These are phyloP conservation scores for Ornithoptera priamus DNA, from an alignment of 2,888 invertebrate species.

Conservation along the genomic window DNA sequence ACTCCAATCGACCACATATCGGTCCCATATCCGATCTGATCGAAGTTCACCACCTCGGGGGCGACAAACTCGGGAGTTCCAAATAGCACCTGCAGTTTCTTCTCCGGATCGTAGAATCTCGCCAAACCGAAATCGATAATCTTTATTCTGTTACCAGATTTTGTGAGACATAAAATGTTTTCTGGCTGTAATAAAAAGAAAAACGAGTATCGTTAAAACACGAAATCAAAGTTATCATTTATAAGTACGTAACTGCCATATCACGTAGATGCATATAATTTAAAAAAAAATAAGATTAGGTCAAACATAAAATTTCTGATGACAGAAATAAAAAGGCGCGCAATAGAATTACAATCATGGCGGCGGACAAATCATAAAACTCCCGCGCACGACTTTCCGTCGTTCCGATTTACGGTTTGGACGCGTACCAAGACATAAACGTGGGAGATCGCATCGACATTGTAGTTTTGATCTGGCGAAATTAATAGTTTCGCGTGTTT, in stretches of 20 bases:
- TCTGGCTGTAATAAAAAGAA: slow-evolving; percentile 86
- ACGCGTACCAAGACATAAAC: slow-evolving; percentile 52
- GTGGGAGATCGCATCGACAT: slow-evolving; percentile 31
- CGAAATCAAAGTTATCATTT: background rate
- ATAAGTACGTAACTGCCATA: background rate
- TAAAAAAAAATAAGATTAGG: background rate
- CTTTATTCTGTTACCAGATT: slow-evolving; percentile 98
- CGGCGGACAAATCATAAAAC: slow-evolving; percentile 56
- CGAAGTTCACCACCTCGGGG: slow-evolving; percentile 99
- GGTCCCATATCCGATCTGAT: slow-evolving; percentile 95
- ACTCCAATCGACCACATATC: slow-evolving; percentile 99
- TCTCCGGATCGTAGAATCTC: slow-evolving; percentile 93
- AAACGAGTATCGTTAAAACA: background rate
- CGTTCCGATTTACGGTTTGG: slow-evolving; percentile 72
- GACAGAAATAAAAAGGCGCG: slow-evolving; percentile 35
- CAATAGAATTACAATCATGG: slow-evolving; percentile 44
- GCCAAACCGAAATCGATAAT: slow-evolving; percentile 99
- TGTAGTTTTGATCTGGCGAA: slow-evolving; percentile 27
- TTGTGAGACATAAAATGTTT: slow-evolving; percentile 97
- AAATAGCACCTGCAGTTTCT: slow-evolving; percentile 95
- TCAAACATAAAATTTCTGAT: slow-evolving; percentile 18
- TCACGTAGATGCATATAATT: background rate
- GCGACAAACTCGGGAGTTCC: slow-evolving; percentile 99
- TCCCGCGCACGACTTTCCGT: slow-evolving; percentile 62
- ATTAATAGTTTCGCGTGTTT: slow-evolving; percentile 27